These are phyloP conservation scores for Conus canariensis DNA, from an alignment of 2,888 invertebrate species.

Conservation along the genomic window DNA sequence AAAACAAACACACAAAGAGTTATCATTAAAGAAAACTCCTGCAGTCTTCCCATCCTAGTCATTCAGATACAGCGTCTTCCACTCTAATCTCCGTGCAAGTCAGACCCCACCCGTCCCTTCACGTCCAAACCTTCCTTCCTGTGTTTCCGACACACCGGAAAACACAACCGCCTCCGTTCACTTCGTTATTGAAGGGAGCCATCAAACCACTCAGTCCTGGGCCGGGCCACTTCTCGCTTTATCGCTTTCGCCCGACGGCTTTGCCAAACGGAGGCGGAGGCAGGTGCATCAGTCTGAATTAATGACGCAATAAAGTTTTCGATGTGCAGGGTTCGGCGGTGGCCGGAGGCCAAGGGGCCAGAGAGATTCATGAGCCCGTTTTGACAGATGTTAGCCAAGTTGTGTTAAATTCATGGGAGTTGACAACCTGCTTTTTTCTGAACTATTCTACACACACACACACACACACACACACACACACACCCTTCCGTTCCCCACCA, in stretches of 20 bases:
- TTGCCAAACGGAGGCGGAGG: not conserved
- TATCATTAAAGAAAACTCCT: no score
- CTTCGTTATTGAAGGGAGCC: not conserved
- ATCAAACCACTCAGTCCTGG: not conserved
- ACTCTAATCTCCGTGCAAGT: no score
- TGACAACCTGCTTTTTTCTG: not conserved
- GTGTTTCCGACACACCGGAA: not conserved
- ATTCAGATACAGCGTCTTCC: no score
- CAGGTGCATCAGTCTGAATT: not conserved
- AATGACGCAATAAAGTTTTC: conserved; percentile 14
- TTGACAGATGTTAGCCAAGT: not conserved
- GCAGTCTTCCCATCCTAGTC: no score
- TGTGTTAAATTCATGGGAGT: conserved; percentile 1
- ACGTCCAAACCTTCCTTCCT: not conserved
- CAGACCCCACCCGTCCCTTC: no score
- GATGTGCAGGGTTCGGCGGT: not conserved
- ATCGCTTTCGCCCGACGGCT: not conserved
- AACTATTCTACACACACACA: not conserved
- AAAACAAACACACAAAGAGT: no score
- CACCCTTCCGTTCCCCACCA: not conserved
- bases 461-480: not conserved
- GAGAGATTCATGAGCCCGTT: not conserved
- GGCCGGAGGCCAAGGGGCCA: not conserved
- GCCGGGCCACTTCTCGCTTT: not conserved
- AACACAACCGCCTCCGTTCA: not conserved